A percentile compares a stretch with the other conserved stretches of the same genome.
phyloP scores from a whole-genome alignment of 2,888 invertebrate genomes.

The Mamestra brassicae region DNA sequence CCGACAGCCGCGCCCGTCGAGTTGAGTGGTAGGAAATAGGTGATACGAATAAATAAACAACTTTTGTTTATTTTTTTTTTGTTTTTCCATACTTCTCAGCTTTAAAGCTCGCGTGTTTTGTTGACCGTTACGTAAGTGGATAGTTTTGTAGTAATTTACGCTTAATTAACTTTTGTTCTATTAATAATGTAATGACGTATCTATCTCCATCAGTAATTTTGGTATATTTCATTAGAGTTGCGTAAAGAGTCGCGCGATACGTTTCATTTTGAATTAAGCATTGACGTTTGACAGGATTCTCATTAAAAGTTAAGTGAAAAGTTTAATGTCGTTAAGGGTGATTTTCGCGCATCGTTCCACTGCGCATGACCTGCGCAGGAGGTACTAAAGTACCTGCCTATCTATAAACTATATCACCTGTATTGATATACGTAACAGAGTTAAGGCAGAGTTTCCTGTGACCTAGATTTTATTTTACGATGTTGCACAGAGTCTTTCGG shows the following conservation, averaged over 20 bases:
- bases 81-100: constrained; percentile 33
- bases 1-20: constrained; percentile 72
- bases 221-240: constrained; percentile 16
- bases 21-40: constrained; percentile 77
- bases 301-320: constrained; percentile 74
- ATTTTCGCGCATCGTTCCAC: constrained; percentile 69
- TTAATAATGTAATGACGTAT: constrained; percentile 8
- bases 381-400: constrained; percentile 72
- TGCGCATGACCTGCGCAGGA: constrained; percentile 88
- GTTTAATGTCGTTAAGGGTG: constrained; percentile 72
- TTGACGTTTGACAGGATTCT: constrained; percentile 67
- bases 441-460: constrained; percentile 80
- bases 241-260: constrained; percentile 6
- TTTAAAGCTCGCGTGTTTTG: constrained; percentile 40
- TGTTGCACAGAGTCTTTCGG: constrained; percentile 58
- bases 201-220: constrained; percentile 8
- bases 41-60: constrained; percentile 73
- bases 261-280: constrained; percentile 56
- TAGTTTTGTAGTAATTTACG: constrained; percentile 55
- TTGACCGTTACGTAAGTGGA: constrained; percentile 62
- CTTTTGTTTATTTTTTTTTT: constrained; percentile 65
- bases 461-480: constrained; percentile 80
- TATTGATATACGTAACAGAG: constrained; percentile 71
- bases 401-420: constrained; percentile 68
- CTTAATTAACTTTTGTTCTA: constrained; percentile 34